Conservation (phyloP, 2,888 invertebrate genomes). For the Muscina levida region DNA sequence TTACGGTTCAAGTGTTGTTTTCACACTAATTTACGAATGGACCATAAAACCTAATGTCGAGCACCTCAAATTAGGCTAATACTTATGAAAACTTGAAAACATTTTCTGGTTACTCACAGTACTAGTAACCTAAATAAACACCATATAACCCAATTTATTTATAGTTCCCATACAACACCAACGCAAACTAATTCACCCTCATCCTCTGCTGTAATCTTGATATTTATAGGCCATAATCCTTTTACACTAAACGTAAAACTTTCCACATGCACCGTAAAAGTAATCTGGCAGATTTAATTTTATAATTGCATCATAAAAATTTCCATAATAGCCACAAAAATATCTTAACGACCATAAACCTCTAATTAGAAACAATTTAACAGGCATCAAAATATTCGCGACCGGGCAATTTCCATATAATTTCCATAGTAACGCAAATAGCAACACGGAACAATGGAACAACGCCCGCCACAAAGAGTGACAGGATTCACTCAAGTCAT, state of each 20-base stretch:
- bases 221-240: slow-evolving; percentile 60
- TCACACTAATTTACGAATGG: neutral
- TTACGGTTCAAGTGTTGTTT: slow-evolving; percentile 1
- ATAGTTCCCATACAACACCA: neutral
- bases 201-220: slow-evolving; percentile 7
- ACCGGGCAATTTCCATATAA: slow-evolving; percentile 49
- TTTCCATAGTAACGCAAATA: slow-evolving; percentile 8
- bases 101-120: neutral
- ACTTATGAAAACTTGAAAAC: slow-evolving; percentile 22
- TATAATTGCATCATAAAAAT: slow-evolving; percentile 60
- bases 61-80: slow-evolving; percentile 23
- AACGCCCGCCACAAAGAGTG: too few species aligned
- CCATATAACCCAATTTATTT: slow-evolving; percentile 23
- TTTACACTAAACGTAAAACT: slow-evolving; percentile 33
- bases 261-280: slow-evolving; percentile 23
- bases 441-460: too few species aligned
- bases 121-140: slow-evolving; percentile 25
- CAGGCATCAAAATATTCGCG: slow-evolving; percentile 64
- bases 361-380: slow-evolving; percentile 77
- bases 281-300: slow-evolving; percentile 60
- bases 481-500: slow-evolving; percentile 47
- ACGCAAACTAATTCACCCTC: neutral
- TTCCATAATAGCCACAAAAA: slow-evolving; percentile 60
- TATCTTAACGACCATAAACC: slow-evolving; percentile 63
- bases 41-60: neutral